phyloP scores from a whole-genome alignment of 1,140 invertebrate species.

The Nautilus pompilius region DNA sequence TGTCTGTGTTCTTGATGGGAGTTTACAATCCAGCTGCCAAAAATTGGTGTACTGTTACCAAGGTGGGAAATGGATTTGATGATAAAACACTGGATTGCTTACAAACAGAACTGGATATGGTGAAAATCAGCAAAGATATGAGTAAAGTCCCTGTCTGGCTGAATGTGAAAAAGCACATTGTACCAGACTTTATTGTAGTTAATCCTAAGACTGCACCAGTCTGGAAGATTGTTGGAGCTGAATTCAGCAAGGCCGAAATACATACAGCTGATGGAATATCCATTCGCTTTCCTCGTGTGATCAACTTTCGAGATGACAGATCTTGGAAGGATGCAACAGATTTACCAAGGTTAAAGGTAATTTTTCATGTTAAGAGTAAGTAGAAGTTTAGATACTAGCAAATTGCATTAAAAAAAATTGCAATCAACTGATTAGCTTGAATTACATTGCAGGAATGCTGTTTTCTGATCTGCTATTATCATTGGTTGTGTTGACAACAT shows the following conservation, averaged over 20 bases:
- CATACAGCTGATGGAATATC: slow-evolving; percentile 91
- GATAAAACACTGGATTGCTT: slow-evolving; percentile 76
- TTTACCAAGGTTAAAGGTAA: slow-evolving; percentile 66
- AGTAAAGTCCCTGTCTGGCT: slow-evolving; percentile 69
- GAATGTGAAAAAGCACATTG: slow-evolving; percentile 74
- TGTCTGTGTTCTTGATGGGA: slow-evolving; percentile 91
- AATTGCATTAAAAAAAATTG: background rate
- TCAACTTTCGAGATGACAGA: slow-evolving; percentile 79
- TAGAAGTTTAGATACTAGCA: too few species aligned
- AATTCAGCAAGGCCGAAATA: slow-evolving; percentile 81
- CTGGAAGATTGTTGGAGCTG: slow-evolving; percentile 92
- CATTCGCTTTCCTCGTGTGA: slow-evolving; percentile 86
- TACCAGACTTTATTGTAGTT: slow-evolving; percentile 83
- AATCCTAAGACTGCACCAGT: slow-evolving; percentile 83
- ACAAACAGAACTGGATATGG: slow-evolving; percentile 74
- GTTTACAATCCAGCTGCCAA: slow-evolving; percentile 70
- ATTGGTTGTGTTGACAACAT: background rate
- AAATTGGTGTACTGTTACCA: slow-evolving; percentile 78
- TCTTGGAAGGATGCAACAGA: slow-evolving; percentile 78
- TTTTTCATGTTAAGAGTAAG: background rate
- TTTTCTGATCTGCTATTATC: background rate
- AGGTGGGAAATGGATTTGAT: slow-evolving; percentile 79
- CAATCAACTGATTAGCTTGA: background rate
- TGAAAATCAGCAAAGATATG: slow-evolving; percentile 70
- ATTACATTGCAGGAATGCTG: background rate